Conservation (phyloP, 2,113 vertebrate species). For the Panthera tigris region DNA sequence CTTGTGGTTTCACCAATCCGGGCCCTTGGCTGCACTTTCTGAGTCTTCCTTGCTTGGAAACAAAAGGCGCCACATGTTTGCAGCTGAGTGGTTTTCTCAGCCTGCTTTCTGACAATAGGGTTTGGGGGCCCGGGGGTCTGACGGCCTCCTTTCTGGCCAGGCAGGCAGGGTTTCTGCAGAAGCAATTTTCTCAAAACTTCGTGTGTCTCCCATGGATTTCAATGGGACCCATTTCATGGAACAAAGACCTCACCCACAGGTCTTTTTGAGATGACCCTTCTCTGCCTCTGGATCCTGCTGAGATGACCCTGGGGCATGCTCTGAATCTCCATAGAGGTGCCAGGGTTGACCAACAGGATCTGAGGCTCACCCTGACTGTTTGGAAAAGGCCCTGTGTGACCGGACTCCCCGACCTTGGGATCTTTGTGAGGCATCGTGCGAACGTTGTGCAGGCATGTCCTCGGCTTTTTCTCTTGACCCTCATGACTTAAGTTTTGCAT, state of each 20-base stretch:
- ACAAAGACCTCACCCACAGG: background rate
- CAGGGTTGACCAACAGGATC: background rate
- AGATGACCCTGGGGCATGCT: background rate
- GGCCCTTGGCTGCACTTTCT: background rate
- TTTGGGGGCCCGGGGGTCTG: background rate
- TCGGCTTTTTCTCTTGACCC: background rate
- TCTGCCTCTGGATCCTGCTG: background rate
- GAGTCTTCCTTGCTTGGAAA: background rate
- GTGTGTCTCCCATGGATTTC: background rate
- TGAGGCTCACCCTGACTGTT: background rate
- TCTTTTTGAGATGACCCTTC: no score
- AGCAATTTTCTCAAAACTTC: background rate
- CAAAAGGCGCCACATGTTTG: background rate
- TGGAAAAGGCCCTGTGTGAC: background rate
- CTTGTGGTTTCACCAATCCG: fast-evolving
- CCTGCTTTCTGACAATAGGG: background rate
- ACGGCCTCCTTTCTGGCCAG: background rate
- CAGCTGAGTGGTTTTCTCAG: background rate
- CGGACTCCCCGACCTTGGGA: background rate
- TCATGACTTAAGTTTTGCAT: fast-evolving
- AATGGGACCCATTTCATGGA: background rate
- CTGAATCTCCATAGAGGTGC: background rate
- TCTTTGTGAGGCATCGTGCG: no score
- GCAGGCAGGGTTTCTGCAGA: background rate
- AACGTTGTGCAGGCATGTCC: background rate